Base-by-base conservation (phyloP, 37 sponge, comb jelly and placozoan species). In the Ianthella basta region DNA sequence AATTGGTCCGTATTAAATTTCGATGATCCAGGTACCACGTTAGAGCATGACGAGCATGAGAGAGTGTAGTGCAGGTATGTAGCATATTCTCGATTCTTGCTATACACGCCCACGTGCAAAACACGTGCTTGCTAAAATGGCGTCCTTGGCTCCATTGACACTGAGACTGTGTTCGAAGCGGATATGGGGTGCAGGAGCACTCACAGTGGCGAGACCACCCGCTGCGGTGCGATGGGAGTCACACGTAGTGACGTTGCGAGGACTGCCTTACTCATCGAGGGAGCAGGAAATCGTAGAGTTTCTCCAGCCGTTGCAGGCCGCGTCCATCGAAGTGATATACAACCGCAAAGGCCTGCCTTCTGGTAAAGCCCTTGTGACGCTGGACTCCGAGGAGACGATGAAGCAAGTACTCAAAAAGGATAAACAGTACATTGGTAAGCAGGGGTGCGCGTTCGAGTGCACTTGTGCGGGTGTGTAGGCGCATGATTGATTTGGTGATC, bases 341-440 rank as follows among this genome's bases (percentile, higher is more conserved):
- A 93, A 92, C 79, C 60, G 79, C 27, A 80, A 65, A 56, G 91
- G 91, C 15, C 66, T 93, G 34, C 85, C 89, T 24, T 91, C 97
- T n/a, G 97, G 97, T 15, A 91, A 88, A 36, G 95, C 91, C 12
- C 81, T 84, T 82, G 93, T 95, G 18, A 34, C 24, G 18, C 95
- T 97, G 73, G 21, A 21, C 15, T 64, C 85, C 0, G 93, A 90
- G 27, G 88, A 95, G 19, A 95, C 92, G 33, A 93, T 95, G 8
- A 56, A 73, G 33, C 82, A 60, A 50, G 95, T 93, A 56, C 90
- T 97, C 93, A 84, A 85, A 68, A 95, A 97, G 81, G 82, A 97
- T 77, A 86, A 86, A 15, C 70, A 85, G 25, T 72, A 86, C 44
- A 97, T 97, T 39, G 93, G 97, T 97, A 40, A 0, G 84, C 14